phyloP scores from a whole-genome alignment of 2,113 vertebrate genomes.

The Sylvicapra grimmia region DNA sequence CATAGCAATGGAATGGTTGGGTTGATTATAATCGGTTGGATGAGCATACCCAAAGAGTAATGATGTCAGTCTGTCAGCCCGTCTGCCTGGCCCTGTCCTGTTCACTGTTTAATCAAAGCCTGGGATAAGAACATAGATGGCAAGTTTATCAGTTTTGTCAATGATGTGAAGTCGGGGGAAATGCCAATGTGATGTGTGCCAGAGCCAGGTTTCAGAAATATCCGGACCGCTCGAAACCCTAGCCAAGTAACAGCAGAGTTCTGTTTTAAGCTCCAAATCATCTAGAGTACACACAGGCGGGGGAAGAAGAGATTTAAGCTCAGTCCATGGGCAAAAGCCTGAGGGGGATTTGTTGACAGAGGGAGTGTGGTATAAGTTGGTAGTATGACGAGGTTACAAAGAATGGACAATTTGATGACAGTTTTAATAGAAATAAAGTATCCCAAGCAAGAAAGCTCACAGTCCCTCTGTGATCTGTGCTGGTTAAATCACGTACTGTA shows the following conservation, averaged over 20 bases:
- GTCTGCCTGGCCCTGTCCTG: not conserved
- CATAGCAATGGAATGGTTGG: not conserved
- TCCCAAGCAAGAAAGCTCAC: not conserved
- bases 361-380: not conserved
- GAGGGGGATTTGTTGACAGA: not conserved
- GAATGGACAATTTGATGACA: conserved; percentile 16
- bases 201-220: conserved; percentile 29
- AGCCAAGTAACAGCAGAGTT: not conserved
- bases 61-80: not conserved
- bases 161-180: not conserved
- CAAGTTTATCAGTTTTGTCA: conserved; percentile 7
- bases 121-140: not conserved
- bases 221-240: not conserved
- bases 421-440: conserved; percentile 38
- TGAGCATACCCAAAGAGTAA: not conserved
- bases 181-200: not conserved
- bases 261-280: not conserved
- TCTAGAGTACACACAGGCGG: not conserved
- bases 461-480: not conserved
- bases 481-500: not conserved
- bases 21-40: not conserved
- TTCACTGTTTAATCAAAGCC: not conserved
- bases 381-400: not conserved
- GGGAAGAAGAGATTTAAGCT: not conserved
- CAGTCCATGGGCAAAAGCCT: not conserved